Base-by-base conservation (phyloP, 2,113 vertebrate genomes). In the Canis aureus region DNA sequence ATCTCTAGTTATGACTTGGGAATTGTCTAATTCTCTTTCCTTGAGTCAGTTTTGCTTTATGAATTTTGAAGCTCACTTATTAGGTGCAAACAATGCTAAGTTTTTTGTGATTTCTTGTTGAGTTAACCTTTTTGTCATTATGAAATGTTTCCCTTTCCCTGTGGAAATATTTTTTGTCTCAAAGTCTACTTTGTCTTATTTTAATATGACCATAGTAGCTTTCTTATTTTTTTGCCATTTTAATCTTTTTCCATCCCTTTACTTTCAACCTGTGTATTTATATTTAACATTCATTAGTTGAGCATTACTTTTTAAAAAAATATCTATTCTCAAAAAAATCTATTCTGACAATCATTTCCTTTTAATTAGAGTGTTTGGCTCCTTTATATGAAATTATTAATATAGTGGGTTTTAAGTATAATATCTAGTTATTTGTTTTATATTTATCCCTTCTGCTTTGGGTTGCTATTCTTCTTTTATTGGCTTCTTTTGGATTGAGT, bases 141-240 rank as follows among this genome's bases (percentile, higher is more conserved):
- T 74, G 22, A 67, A 67, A 94, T 43, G 11, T 23, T 29, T 23
- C 16, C 62, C 8, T 73, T 92, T 53, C 64, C 43, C 85, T 82
- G 22, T 53, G 43, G 23, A 80, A 86, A 43, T 67, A 23, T 19
- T 49, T 25, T 84, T 62, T 73, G 29, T 19, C 27, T 89, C 51
- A 10, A 53, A 64, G 11, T 79, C 1, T 57, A 55, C 60, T 90
- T 83, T 73, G 19, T 20, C 66, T 71, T 57, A 73, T 62, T 93
- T 66, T 87, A 60, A 38, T 62, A 79, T 60, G 32, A 62, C 35
- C 23, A 59, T 16, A 64, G 2, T 17, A 89, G 49, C 12, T 95
- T 95, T 87, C 60, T 93, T 80, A 35, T 29, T 96, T 87, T 87
- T 16, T 87, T 85, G 60, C 20, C 7, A 69, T 57, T 95, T n/a